Evolutionary conservation across 2,888 invertebrate genomes (phyloP).

Genomic region (Girardia tigrina): DNA sequence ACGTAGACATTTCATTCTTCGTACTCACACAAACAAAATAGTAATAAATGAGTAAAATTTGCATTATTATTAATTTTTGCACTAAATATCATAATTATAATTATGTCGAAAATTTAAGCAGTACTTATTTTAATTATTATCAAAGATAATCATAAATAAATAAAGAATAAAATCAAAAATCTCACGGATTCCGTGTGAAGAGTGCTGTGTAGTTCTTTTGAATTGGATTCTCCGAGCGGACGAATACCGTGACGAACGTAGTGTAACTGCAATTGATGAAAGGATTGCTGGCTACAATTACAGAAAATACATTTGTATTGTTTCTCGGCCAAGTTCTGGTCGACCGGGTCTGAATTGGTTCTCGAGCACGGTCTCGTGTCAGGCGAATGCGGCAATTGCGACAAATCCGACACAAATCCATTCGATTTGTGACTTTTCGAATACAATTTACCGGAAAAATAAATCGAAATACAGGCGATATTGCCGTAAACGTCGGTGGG

Average conservation of each 20-base stretch:
- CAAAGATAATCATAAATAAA: too few relatives aligned
- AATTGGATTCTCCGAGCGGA: conserved; percentile 1
- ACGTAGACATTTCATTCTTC: too few relatives aligned
- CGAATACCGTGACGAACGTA: conserved; percentile 29
- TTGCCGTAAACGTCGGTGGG: background rate
- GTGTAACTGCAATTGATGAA: conserved; percentile 29
- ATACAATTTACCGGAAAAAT: conserved; percentile 32
- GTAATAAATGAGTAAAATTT: too few relatives aligned
- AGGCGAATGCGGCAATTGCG: background rate
- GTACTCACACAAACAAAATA: too few relatives aligned
- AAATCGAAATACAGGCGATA: conserved; percentile 12
- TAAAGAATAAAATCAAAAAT: too few relatives aligned
- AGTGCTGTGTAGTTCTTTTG: background rate
- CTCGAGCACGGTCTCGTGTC: conserved; percentile 10
- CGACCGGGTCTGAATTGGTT: background rate
- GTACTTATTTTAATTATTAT: too few relatives aligned
- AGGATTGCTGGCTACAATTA: background rate
- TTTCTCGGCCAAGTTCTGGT: background rate
- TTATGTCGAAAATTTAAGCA: too few relatives aligned
- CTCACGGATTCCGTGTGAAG: background rate
- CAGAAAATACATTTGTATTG: conserved; percentile 30
- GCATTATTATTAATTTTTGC: too few relatives aligned
- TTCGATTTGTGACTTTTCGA: conserved; percentile 27
- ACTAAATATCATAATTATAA: too few relatives aligned
- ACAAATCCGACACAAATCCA: conserved; percentile 11